Base-by-base conservation (phyloP, 2,113 vertebrate species). In the Apteryx owenii region DNA sequence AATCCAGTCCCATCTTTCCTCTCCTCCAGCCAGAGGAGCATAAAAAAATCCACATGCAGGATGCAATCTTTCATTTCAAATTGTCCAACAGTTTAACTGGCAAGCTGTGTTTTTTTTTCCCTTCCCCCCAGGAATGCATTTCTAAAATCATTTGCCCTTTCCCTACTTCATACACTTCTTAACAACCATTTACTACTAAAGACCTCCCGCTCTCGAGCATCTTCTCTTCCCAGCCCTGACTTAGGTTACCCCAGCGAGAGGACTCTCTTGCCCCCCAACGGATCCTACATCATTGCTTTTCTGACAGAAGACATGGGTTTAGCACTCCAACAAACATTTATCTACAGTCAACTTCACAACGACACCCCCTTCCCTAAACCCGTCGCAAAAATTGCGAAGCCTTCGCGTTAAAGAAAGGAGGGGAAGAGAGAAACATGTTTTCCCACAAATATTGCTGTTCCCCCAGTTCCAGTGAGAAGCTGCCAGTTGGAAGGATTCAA, bases 321-420 rank as follows among this genome's bases (percentile, higher is more conserved):
- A 70, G 22, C 9, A 61, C 46, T 6, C 15, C 81, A 54, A 48
- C 56, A 54, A 64, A 54, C 50, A 23, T 10, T 81, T 20, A 31
- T 54, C 77, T 2, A 5, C 3, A 12, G 70, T n/a, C 71, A 60
- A 3, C 38, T 19, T 36, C 38, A 25, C 2, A 42, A 18, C 0
- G 0, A 22, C 18, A 33, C 19, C 7, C 36, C 29, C 20, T 44
- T 16, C 40, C 38, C 42, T 65, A 62, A 61, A 53, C 75, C 69
- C 4, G 40, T 62, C 31, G 44, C 44, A 7, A 73, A 51, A 0
- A 0, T 23, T 2, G 0, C 1, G 0, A 65, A 83, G 46, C 70
- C 36, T n/a, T 46, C 28, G 48, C 8, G 18, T 9, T 38, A 5
- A 19, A 17, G 54, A 3, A 48, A 22, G 22, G 28, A 78, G 22